Conservation (phyloP, 2,888 invertebrate genomes). For the Tolmerus cingulatus region DNA sequence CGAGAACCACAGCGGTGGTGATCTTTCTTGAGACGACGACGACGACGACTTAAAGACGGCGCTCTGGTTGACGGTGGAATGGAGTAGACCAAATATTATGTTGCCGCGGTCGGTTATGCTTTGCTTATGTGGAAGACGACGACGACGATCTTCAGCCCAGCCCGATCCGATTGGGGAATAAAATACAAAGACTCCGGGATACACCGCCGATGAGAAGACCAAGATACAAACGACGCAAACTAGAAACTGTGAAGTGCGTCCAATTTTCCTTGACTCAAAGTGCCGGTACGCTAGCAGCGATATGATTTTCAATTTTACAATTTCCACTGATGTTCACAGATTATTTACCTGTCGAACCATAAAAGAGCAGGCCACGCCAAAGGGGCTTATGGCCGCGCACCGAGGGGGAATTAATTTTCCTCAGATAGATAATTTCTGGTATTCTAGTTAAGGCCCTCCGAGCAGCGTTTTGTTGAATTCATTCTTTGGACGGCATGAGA, state of each 20-base stretch:
- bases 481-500: neutral
- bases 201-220: neutral
- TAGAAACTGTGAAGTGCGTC: constrained; percentile 39
- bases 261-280: constrained; percentile 21
- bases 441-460: neutral
- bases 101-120: constrained; percentile 4
- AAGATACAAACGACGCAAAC: constrained; percentile 1
- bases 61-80: neutral
- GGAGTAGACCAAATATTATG: constrained; percentile 26
- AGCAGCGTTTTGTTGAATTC: neutral
- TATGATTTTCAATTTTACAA: constrained; percentile 39
- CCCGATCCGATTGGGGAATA: neutral
- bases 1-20: neutral
- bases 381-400: constrained; percentile 7
- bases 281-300: neutral
- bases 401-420: constrained; percentile 34
- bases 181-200: neutral
- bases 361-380: constrained; percentile 17
- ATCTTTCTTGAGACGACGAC: constrained; percentile 4
- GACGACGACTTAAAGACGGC: neutral
- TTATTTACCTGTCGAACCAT: constrained; percentile 38
- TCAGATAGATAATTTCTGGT: constrained; percentile 32
- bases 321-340: constrained; percentile 38
- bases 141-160: neutral
- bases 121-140: neutral